Evolutionary conservation across 2,888 invertebrate species (phyloP).

Genomic region (Timema podura): DNA sequence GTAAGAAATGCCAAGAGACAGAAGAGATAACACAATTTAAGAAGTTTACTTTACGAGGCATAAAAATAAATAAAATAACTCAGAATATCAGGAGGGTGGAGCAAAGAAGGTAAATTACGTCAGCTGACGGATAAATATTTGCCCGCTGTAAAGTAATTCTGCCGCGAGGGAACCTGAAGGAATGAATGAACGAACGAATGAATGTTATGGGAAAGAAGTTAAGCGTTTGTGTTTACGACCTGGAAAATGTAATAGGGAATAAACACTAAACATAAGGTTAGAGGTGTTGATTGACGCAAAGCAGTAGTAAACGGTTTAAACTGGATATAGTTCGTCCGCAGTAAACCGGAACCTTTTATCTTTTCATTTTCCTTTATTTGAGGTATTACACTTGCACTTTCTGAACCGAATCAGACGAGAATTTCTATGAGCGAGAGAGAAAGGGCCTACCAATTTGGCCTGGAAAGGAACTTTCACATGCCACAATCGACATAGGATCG

Average conservation of each 20-base stretch:
- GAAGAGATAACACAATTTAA: conserved; percentile 1
- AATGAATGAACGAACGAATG: too few relatives aligned
- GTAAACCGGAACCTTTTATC: too few relatives aligned
- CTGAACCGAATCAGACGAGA: too few relatives aligned
- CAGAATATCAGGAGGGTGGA: not conserved
- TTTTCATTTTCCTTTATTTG: too few relatives aligned
- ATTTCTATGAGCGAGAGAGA: too few relatives aligned
- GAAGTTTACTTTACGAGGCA: conserved; percentile 7
- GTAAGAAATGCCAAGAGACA: too few relatives aligned
- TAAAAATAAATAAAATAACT: conserved; percentile 9
- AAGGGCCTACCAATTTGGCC: too few relatives aligned
- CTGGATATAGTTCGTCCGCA: too few relatives aligned
- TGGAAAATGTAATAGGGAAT: conserved; percentile 15
- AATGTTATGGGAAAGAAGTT: not conserved
- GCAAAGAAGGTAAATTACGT: conserved; percentile 19
- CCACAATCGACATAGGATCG: too few relatives aligned
- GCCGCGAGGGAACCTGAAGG: not conserved
- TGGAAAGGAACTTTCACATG: too few relatives aligned
- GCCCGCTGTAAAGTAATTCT: conserved; percentile 25
- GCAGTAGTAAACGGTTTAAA: too few relatives aligned
- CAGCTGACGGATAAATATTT: conserved; percentile 25
- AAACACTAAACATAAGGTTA: not conserved
- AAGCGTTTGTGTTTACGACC: conserved; percentile 13
- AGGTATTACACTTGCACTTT: too few relatives aligned
- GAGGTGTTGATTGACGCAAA: conserved; percentile 10